Evolutionary conservation across 2,113 vertebrate genomes (phyloP).

Genomic region (Pangasianodon gigas): DNA sequence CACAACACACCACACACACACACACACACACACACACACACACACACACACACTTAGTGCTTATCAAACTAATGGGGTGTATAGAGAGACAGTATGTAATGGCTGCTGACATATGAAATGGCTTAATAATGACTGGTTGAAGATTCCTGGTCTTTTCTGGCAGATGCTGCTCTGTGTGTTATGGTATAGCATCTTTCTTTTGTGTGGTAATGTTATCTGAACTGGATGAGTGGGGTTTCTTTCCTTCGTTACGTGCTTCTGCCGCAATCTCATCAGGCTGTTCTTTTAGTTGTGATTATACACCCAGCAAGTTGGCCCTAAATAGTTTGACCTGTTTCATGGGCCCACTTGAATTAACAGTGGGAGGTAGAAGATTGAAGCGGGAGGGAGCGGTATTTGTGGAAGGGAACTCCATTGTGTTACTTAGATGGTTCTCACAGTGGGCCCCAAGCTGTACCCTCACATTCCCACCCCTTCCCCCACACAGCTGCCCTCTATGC

Average conservation of each 20-base stretch:
- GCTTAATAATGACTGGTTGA: conserved; percentile 74
- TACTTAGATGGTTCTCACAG: conserved; percentile 58
- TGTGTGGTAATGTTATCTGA: conserved; percentile 70
- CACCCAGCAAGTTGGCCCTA: conserved; percentile 69
- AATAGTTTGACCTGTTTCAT: conserved; percentile 74
- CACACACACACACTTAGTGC: conserved; percentile 60
- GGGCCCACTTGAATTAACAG: conserved; percentile 60
- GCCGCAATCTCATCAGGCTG: conserved; percentile 59
- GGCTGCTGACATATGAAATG: conserved; percentile 75
- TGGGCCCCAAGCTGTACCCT: conserved; percentile 63
- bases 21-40: conserved; percentile 26
- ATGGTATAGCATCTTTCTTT: conserved; percentile 65
- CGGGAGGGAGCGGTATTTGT: conserved; percentile 43
- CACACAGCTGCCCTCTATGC: conserved; percentile 62
- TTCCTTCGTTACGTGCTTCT: conserved; percentile 67
- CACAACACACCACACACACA: conserved; percentile 19
- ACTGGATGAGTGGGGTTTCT: conserved; percentile 72
- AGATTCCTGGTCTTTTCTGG: conserved; percentile 70
- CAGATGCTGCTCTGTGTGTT: conserved; percentile 72
- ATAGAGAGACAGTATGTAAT: conserved; percentile 73
- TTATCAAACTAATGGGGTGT: conserved; percentile 75
- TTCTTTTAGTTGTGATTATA: conserved; percentile 71
- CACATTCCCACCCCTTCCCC: conserved; percentile 60
- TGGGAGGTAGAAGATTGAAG: conserved; percentile 49
- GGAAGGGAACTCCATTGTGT: conserved; percentile 69